Evolutionary conservation across 2,797 vertebrate genomes (phyloP).

Genomic region (Pitangus sulphuratus): DNA sequence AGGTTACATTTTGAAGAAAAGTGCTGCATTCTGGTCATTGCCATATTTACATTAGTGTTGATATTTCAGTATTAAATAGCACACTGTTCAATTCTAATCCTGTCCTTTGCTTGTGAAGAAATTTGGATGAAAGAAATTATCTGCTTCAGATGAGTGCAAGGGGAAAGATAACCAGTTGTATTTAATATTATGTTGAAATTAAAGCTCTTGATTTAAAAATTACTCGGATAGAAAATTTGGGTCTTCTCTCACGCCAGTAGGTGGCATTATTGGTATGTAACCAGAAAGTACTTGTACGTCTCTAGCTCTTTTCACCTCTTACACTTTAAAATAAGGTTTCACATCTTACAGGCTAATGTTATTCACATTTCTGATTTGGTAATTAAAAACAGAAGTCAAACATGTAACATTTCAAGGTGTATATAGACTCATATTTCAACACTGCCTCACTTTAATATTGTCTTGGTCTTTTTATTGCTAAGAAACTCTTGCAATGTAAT

Average conservation of each 20-base stretch:
- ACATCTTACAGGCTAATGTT: neutral
- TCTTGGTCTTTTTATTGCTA: neutral
- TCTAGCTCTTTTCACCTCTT: neutral
- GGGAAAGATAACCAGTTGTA: neutral
- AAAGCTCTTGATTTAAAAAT: neutral
- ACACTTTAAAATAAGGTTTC: neutral
- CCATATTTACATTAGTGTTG: neutral
- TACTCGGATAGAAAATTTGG: neutral
- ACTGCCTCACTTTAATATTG: neutral
- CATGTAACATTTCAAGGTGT: neutral
- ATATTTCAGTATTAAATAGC: neutral
- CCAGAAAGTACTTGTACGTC: neutral
- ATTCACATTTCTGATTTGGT: neutral
- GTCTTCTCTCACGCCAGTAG: constrained; percentile 24
- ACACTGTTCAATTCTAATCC: neutral
- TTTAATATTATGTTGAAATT: neutral
- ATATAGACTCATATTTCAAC: neutral
- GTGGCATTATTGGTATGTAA: constrained; percentile 30
- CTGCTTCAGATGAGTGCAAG: neutral
- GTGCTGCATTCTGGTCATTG: neutral
- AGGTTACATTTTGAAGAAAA: neutral
- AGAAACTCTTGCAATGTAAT: neutral
- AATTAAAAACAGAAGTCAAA: neutral
- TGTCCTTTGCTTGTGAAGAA: neutral
- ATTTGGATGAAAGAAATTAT: neutral